phyloP scores from a whole-genome alignment of 2,797 vertebrate species.

The Ctenochaetus hawaiiensis region DNA sequence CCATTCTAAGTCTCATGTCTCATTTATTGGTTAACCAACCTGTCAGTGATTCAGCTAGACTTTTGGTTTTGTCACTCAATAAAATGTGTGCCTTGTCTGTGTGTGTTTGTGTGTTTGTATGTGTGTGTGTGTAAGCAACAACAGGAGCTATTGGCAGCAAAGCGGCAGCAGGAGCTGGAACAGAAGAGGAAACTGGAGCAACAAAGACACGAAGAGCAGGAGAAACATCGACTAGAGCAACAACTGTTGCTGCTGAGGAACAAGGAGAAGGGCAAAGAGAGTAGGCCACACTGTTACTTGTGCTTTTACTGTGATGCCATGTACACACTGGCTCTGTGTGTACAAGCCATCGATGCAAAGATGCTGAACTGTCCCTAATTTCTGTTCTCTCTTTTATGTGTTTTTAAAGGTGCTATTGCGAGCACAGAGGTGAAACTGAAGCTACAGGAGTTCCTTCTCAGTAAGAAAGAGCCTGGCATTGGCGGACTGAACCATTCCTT shows the following conservation, averaged over 20 bases:
- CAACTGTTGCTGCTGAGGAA: conserved; percentile 87
- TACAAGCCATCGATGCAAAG: not conserved
- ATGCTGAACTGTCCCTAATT: conserved; percentile 1
- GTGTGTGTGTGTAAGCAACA: conserved; percentile 88
- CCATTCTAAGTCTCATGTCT: not conserved
- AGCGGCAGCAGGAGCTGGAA: conserved; percentile 94
- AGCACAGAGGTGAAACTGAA: conserved; percentile 97
- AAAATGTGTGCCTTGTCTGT: conserved; percentile 18
- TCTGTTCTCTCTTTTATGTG: not conserved
- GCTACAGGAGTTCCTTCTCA: conserved; percentile 96
- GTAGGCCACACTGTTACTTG: conserved; percentile 44
- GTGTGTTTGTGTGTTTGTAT: conserved; percentile 36
- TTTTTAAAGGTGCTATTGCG: conserved; percentile 93
- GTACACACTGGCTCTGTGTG: not conserved
- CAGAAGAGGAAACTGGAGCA: conserved; percentile 94
- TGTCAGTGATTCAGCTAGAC: not conserved
- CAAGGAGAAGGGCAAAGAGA: conserved; percentile 84
- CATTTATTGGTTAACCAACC: not conserved
- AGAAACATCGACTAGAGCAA: conserved; percentile 94
- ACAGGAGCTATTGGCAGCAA: conserved; percentile 94
- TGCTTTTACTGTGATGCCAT: not conserved
- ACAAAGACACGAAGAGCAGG: conserved; percentile 93
- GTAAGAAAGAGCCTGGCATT: conserved; percentile 92
- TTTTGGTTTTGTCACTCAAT: not conserved
- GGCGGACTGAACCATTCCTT: conserved; percentile 94